Conservation (phyloP, 2,797 vertebrate species). For the Novumbra hubbsi region DNA sequence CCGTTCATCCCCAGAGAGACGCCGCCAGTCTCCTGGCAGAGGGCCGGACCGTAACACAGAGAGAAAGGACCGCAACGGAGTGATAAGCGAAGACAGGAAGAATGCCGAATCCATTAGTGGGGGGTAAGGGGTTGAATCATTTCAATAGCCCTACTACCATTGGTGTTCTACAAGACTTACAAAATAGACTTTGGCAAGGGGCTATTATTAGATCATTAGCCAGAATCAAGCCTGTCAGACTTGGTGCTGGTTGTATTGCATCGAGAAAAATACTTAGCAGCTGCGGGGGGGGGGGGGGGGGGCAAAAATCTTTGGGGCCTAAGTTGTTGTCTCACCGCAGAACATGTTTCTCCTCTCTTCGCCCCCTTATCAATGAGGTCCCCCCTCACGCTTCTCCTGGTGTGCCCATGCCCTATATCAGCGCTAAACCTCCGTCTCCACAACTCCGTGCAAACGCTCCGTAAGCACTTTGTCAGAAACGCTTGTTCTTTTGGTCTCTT, state of each 20-base stretch:
- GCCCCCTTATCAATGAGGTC: conserved; percentile 58
- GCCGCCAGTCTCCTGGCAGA: neutral
- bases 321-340: conserved; percentile 12
- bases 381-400: conserved; percentile 37
- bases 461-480: conserved; percentile 79
- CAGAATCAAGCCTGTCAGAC: neutral
- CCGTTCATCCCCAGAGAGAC: neutral
- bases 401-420: conserved; percentile 66
- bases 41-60: neutral
- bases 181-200: neutral
- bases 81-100: neutral
- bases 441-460: conserved; percentile 70
- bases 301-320: neutral
- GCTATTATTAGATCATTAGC: neutral
- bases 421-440: conserved; percentile 62
- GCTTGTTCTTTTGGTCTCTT: conserved; percentile 75
- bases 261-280: neutral
- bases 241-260: neutral
- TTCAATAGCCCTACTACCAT: neutral
- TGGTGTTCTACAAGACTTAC: neutral
- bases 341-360: conserved; percentile 19
- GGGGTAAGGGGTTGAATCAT: neutral
- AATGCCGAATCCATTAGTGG: neutral
- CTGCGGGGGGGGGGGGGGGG: no score
- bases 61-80: neutral